Percentiles rank a stretch among this genome's conserved stretches.
Evolutionary conservation across 2,797 vertebrate genomes (phyloP).

Genomic region (Platyrinchus mystaceus): DNA sequence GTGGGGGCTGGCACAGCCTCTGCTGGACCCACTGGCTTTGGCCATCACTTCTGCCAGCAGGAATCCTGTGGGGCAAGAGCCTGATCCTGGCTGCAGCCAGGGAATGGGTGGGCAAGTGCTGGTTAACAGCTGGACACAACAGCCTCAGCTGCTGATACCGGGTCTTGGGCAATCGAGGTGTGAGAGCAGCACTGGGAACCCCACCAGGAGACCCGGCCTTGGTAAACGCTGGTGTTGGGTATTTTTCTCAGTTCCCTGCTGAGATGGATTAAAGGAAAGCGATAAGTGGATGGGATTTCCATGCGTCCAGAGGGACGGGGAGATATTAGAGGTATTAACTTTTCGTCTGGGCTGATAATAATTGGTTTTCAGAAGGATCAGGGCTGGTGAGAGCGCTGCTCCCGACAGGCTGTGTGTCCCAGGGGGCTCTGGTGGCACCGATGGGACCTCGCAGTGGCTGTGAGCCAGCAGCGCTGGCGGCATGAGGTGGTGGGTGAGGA

Average conservation of each 20-base stretch:
- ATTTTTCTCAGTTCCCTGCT: neutral
- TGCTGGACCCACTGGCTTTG: neutral
- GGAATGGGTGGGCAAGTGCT: accelerated
- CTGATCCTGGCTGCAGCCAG: accelerated
- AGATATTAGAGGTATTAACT: conserved; percentile 58
- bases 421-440: neutral
- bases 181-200: neutral
- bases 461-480: accelerated
- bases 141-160: accelerated
- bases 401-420: neutral
- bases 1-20: neutral
- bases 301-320: neutral
- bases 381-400: neutral
- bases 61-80: neutral
- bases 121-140: neutral
- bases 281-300: conserved; percentile 57
- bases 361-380: neutral
- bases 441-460: neutral
- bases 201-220: accelerated
- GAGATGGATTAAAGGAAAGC: conserved; percentile 49
- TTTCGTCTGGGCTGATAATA: conserved; percentile 4
- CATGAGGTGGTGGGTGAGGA: accelerated
- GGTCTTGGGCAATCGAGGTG: accelerated
- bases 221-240: neutral
- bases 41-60: neutral